Base-by-base conservation (phyloP, 2,797 vertebrate species). In the Gorsachius magnificus region DNA sequence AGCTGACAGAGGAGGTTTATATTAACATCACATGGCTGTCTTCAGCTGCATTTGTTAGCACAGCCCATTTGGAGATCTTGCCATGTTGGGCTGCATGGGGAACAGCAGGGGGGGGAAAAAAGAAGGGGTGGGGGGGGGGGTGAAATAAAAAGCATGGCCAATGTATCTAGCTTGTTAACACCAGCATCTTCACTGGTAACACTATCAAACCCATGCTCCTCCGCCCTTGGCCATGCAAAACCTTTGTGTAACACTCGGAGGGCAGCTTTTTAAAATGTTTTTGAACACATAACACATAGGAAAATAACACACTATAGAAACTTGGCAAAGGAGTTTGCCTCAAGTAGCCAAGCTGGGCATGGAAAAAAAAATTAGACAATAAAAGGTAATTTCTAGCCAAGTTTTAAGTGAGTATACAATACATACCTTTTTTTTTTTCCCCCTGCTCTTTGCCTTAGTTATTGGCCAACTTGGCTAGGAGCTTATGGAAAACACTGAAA, bases 401-500 rank as follows among this genome's bases (percentile, higher is more conserved):
- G 89, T 79, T 96, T 86, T 78, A 66, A 94, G 50, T 38, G 31
- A 90, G 86, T n/a, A 74, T 86, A 90, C 82, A 95, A 87, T 91
- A 54, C 90, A 12, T 76, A 90, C 87, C 82, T 94, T 70, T 91
- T 93, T 70, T 91, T 93, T 69, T 70, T 91, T 93, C 66, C 20
- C 66, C 45, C 51, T 26, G 10, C 29, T 80, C 41, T 74, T 87
- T 66, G 74, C 70, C 61, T 96, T 72, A 90, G 33, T 91, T 89
- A 64, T 80, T 86, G 81, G 94, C 91, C 93, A 97, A 72, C 43
- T 92, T 95, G 90, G 93, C 90, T 11, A 65, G 69, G 74, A 70
- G 74, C 43, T 87, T 21, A 79, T 93, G 92, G 93, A 96, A 97
- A 97, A 96, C 66, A 86, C 54, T 77, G 83, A 78, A 88, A 77